Conservation (phyloP, 2,888 invertebrate genomes). For the Drosophila pegasa region DNA sequence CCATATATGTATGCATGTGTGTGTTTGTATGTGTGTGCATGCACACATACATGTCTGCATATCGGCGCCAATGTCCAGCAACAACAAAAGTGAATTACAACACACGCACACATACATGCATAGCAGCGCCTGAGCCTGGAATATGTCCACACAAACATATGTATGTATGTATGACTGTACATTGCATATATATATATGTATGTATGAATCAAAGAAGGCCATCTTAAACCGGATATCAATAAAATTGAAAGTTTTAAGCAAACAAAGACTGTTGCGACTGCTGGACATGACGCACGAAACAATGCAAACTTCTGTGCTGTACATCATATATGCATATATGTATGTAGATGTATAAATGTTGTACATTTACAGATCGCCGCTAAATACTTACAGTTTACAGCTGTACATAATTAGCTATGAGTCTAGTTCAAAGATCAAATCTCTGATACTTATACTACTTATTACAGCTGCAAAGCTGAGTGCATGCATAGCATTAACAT, state of each 20-base stretch:
- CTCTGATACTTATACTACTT: not conserved
- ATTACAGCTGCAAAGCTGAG: not conserved
- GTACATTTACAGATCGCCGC: not conserved
- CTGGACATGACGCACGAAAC: constrained; percentile 2
- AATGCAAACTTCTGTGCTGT: not conserved
- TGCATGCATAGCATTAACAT: not conserved
- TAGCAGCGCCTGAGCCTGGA: constrained; percentile 4
- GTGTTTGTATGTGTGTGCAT: not conserved
- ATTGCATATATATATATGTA: constrained; percentile 1
- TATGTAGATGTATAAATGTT: not conserved
- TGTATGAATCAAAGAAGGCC: constrained; percentile 49
- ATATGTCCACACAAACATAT: not conserved
- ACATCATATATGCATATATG: constrained; percentile 1
- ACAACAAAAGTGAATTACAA: constrained; percentile 26
- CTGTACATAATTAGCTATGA: not conserved
- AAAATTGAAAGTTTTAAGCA: constrained; percentile 74
- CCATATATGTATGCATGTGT: not conserved
- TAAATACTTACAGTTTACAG: not conserved
- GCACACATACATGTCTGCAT: constrained; percentile 3
- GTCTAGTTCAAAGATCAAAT: not conserved
- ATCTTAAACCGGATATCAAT: constrained; percentile 69
- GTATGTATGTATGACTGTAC: not conserved
- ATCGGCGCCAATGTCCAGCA: constrained; percentile 38
- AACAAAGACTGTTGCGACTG: constrained; percentile 16
- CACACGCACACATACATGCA: constrained; percentile 6